Conservation (phyloP, 2,113 vertebrate genomes). For the Brachyistius frenatus region DNA sequence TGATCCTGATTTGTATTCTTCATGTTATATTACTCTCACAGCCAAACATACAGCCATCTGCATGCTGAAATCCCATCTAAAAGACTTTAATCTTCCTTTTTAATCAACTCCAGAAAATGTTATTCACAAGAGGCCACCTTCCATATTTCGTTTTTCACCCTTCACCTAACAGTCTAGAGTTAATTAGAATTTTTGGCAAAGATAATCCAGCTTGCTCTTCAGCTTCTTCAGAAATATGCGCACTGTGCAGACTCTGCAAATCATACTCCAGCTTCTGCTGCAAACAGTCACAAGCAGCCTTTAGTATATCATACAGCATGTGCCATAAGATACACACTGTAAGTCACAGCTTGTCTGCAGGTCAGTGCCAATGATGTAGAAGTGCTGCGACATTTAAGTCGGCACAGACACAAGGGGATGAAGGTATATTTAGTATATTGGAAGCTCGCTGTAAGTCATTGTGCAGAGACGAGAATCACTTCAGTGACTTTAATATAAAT, state of each 20-base stretch:
- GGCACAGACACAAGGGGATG: slow-evolving; percentile 28
- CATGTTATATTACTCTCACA: background rate
- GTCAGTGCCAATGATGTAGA: slow-evolving; percentile 38
- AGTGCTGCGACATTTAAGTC: slow-evolving; percentile 48
- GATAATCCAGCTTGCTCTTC: background rate
- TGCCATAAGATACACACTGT: slow-evolving; percentile 7
- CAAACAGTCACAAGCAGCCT: slow-evolving; percentile 18
- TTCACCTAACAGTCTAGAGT: too few relatives aligned
- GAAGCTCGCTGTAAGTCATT: slow-evolving; percentile 55
- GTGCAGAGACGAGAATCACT: slow-evolving; percentile 37
- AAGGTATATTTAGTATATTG: slow-evolving; percentile 59
- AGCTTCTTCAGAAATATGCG: slow-evolving; percentile 6
- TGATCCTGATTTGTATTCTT: background rate
- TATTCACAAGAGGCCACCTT: background rate
- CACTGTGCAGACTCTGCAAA: background rate
- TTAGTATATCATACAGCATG: slow-evolving; percentile 9
- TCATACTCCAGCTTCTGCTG: slow-evolving; percentile 9
- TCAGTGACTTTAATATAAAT: slow-evolving; percentile 63
- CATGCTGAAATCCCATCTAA: background rate
- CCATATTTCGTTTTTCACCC: too few relatives aligned
- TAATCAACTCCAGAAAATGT: slow-evolving; percentile 6
- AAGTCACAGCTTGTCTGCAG: slow-evolving; percentile 25
- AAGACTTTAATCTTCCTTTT: slow-evolving; percentile 7
- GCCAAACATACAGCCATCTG: background rate
- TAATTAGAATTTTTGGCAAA: slow-evolving; percentile 9